These are phyloP conservation scores for Stomatorhinus walkeri DNA, from an alignment of 2,797 vertebrate species.

Conservation along the genomic window DNA sequence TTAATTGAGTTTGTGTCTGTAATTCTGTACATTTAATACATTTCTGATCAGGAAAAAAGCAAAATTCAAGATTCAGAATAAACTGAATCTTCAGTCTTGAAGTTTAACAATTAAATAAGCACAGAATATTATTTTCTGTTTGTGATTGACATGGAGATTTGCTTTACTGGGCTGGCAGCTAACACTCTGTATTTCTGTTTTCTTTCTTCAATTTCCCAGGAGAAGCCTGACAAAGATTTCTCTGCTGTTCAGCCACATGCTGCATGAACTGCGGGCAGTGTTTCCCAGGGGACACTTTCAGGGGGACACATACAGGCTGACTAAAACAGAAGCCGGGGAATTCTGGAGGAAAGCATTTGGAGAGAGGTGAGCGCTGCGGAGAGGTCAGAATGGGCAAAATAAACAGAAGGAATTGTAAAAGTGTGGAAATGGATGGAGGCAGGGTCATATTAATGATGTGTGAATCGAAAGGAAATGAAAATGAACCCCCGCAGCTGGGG, in stretches of 20 bases:
- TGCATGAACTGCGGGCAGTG: slow-evolving; percentile 65
- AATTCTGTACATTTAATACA: neutral
- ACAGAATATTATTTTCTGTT: neutral
- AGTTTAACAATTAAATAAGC: neutral
- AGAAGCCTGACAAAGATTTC: slow-evolving; percentile 74
- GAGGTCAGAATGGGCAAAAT: neutral
- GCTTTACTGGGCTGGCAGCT: neutral
- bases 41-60: neutral
- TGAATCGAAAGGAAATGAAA: slow-evolving; percentile 8
- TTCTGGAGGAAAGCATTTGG: slow-evolving; percentile 73
- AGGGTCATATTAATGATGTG: neutral
- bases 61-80: neutral
- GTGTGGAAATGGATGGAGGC: neutral
- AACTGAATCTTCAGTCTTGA: neutral
- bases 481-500: neutral
- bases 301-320: slow-evolving; percentile 62
- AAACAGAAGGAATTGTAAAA: neutral
- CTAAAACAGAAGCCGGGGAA: slow-evolving; percentile 56
- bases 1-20: slow-evolving; percentile 9
- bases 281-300: slow-evolving; percentile 66
- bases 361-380: slow-evolving; percentile 52
- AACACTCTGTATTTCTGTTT: neutral
- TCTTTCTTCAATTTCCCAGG: slow-evolving; percentile 48
- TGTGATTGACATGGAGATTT: neutral
- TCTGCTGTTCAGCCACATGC: slow-evolving; percentile 81